Conservation (phyloP, 2,888 invertebrate genomes). For the Metallyticus violacea region DNA sequence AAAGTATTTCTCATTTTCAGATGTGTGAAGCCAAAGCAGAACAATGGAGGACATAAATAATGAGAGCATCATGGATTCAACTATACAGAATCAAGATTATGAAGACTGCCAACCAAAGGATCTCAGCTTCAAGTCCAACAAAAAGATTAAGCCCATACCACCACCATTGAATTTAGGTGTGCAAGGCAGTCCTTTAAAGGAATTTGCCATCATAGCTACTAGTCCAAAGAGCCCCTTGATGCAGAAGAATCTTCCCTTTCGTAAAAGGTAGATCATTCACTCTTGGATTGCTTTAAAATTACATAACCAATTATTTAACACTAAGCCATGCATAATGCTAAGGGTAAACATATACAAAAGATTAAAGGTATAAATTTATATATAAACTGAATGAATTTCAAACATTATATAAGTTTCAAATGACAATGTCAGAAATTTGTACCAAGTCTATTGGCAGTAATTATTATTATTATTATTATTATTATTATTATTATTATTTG, state of each 20-base stretch:
- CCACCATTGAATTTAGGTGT: conserved; percentile 36
- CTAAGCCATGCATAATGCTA: no score
- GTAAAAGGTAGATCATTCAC: conserved; percentile 39
- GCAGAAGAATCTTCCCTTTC: conserved; percentile 38
- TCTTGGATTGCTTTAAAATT: no score
- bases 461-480: no score
- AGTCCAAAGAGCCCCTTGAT: conserved; percentile 37
- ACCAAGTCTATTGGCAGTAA: no score
- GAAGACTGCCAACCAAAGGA: conserved; percentile 36
- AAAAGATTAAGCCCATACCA: conserved; percentile 37
- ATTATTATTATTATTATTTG: no score
- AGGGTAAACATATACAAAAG: no score
- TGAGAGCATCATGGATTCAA: neutral
- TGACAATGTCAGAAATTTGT: no score
- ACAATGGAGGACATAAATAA: neutral
- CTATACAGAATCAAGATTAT: neutral
- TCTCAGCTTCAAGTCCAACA: conserved; percentile 35
- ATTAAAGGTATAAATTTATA: no score
- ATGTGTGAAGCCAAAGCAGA: neutral
- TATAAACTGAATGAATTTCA: no score
- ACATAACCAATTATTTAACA: no score
- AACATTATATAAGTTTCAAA: no score
- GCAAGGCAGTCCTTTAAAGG: conserved; percentile 32
- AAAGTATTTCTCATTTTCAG: neutral
- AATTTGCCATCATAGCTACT: conserved; percentile 35